These are phyloP conservation scores for Megalopta genalis DNA, from an alignment of 1,140 invertebrate species.

Conservation along the genomic window DNA sequence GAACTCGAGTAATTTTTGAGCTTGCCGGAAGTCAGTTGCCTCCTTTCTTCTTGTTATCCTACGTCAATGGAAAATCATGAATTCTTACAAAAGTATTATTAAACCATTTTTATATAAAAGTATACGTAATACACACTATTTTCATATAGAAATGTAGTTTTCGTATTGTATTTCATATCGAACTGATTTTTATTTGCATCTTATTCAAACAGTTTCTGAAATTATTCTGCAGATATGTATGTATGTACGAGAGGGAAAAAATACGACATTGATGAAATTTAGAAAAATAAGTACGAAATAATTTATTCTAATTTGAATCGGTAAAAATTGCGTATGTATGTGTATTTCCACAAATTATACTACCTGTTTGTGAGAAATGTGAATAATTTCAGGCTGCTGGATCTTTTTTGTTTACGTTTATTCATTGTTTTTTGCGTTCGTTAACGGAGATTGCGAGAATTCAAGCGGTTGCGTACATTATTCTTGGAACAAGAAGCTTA, in stretches of 20 bases:
- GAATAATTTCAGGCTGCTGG: neutral
- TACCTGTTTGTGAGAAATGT: neutral
- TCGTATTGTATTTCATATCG: neutral
- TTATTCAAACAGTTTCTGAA: neutral
- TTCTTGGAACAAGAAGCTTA: constrained; percentile 57
- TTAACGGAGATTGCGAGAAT: constrained; percentile 46
- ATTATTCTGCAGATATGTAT: neutral
- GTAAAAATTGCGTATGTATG: neutral
- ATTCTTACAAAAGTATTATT: no score
- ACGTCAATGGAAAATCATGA: no score
- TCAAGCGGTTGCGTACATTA: constrained; percentile 23
- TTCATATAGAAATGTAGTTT: no score
- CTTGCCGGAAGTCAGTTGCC: no score
- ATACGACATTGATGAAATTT: neutral
- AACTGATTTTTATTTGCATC: neutral
- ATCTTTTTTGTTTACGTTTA: constrained; percentile 25
- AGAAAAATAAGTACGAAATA: neutral
- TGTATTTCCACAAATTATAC: neutral
- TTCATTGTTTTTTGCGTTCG: constrained; percentile 38
- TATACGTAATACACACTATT: no score
- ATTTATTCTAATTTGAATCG: neutral
- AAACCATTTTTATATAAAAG: no score
- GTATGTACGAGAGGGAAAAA: neutral
- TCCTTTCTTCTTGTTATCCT: no score
- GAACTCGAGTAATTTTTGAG: no score